phyloP scores from a whole-genome alignment of 2,113 vertebrate genomes.

The Motacilla alba region DNA sequence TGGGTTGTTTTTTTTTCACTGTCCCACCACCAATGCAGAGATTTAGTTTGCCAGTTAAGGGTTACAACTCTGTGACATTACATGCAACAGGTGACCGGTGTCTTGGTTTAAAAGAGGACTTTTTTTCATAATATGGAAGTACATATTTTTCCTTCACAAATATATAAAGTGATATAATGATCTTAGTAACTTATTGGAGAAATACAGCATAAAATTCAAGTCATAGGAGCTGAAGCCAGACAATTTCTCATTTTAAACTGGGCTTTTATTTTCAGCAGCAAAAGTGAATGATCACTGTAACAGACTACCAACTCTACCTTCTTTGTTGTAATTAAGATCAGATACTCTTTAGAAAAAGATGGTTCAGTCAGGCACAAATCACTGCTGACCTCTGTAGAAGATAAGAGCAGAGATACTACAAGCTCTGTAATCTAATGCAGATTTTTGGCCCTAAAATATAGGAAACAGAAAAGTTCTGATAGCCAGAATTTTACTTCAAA shows the following conservation, averaged over 20 bases:
- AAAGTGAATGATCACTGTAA: not conserved
- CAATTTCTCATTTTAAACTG: not conserved
- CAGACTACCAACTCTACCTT: not conserved
- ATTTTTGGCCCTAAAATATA: not conserved
- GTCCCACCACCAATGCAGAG: rapidly evolving
- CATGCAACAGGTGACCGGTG: not conserved
- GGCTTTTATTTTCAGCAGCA: not conserved
- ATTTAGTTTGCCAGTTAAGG: not conserved
- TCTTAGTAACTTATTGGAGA: not conserved
- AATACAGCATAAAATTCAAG: not conserved
- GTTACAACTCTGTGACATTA: not conserved
- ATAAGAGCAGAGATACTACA: not conserved
- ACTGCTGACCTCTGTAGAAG: not conserved
- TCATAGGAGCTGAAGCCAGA: not conserved
- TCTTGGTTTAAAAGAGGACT: not conserved
- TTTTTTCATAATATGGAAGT: not conserved
- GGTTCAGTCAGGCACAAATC: not conserved
- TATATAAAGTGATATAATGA: not conserved
- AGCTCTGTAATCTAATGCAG: not conserved
- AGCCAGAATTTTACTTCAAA: not conserved
- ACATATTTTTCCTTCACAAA: not conserved
- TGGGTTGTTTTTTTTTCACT: not conserved
- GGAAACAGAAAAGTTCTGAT: not conserved
- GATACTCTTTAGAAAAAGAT: not conserved
- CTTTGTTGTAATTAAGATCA: not conserved